Percentiles rank a stretch among this genome's conserved stretches.
Conservation (phyloP, 2,113 vertebrate genomes). For the Pao palembangensis region DNA sequence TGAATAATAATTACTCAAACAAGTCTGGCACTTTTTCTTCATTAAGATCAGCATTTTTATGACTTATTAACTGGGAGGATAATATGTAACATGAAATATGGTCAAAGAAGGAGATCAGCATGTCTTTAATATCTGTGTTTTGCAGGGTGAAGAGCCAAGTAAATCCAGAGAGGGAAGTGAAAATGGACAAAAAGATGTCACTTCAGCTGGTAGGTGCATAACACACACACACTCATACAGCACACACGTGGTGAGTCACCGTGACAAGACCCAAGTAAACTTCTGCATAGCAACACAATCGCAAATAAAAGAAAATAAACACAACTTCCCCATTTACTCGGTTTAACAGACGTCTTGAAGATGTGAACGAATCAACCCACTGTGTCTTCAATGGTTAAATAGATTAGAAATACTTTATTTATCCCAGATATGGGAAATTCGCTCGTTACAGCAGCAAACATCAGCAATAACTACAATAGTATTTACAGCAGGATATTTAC, state of each 20-base stretch:
- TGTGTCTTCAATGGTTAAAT: no score
- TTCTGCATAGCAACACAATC: slow-evolving; percentile 24
- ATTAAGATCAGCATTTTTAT: slow-evolving; percentile 2
- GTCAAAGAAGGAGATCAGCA: not conserved
- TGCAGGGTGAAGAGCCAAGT: slow-evolving; percentile 67
- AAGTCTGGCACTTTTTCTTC: not conserved
- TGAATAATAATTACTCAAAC: not conserved
- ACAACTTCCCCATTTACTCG: not conserved
- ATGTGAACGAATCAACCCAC: no score
- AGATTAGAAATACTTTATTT: no score
- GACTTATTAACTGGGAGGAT: slow-evolving; percentile 42
- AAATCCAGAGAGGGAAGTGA: slow-evolving; percentile 69
- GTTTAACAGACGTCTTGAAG: no score
- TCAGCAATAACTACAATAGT: no score
- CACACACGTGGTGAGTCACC: slow-evolving; percentile 25
- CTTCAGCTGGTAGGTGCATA: slow-evolving; percentile 75
- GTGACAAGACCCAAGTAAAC: slow-evolving; percentile 10
- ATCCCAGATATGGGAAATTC: no score
- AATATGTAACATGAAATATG: slow-evolving; percentile 39
- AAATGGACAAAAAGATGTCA: slow-evolving; percentile 63
- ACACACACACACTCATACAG: slow-evolving; percentile 5
- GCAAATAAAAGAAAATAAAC: not conserved
- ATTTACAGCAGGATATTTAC: no score
- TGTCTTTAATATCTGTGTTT: slow-evolving; percentile 6
- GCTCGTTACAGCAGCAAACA: no score